Evolutionary conservation across 2,888 invertebrate species (phyloP), one percentile per base, ranked within the genome.

Genomic region (Watsonalla cultraria): DNA sequence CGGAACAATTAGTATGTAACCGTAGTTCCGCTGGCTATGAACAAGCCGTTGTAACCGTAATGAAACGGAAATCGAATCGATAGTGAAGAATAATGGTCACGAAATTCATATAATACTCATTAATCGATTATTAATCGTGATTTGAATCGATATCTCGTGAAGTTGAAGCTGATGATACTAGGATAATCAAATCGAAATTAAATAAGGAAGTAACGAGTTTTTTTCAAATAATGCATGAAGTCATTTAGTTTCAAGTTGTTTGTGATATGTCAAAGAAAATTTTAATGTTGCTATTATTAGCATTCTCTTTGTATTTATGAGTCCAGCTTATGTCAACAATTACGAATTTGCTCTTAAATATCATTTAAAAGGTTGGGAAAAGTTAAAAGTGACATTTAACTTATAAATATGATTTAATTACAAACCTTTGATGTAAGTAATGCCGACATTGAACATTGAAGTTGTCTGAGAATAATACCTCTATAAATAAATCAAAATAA

Each of bases 231-330:
- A 45, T 46, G 37, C 45, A 48, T 46, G 37, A 47, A 37, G 39
- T 64, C 54, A 69, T 69, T 57, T 69, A 67, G 45, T 13, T 51
- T 14, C 51, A 61, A 72, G 74, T 57, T 68, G 75, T 74, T 71
- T 69, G 54, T 60, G 42, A 59, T 64, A 67, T 60, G 59, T 61
- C 56, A 56, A 66, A 59, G 58, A 51, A 51, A 51, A 60, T 56
- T 60, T 63, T 68, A 73, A 74, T 67, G 64, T 69, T 72, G 65
- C 64, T 64, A 59, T 60, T 63, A 51, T 60, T 64, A 68, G 66
- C 72, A 73, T 76, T 73, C 67, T 64, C 60, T 61, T 60, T 58
- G 48, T 52, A 48, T 47, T n/a, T 47, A 47, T 52, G 51, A 51
- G 37, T 37, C 39, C 8, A 42, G 1, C 8, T 11, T 42, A 5